A percentile compares a stretch with the other conserved stretches of the same genome.
phyloP scores from a whole-genome alignment of 2,888 invertebrate species.

The Tetanocera ferruginea region DNA sequence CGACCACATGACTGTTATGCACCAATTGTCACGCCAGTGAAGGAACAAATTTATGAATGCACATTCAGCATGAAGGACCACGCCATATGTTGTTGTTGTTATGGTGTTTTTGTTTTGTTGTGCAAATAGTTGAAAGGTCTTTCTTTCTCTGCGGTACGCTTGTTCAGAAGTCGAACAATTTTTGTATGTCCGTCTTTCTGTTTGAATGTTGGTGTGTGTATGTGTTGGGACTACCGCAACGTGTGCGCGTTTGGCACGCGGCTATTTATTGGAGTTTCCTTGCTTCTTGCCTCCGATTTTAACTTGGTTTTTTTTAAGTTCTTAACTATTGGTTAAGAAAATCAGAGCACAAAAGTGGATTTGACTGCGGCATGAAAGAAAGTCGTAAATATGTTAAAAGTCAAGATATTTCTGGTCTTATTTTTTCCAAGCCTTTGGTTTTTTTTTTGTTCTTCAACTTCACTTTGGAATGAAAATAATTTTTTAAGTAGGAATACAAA shows the following conservation, averaged over 20 bases:
- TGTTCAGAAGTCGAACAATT: slow-evolving; percentile 18
- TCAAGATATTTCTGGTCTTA: slow-evolving; percentile 51
- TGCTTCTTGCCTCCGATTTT: neutral
- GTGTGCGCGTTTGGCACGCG: slow-evolving; percentile 35
- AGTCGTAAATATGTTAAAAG: slow-evolving; percentile 64
- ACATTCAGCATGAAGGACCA: slow-evolving; percentile 55
- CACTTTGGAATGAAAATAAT: neutral
- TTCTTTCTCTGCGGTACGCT: slow-evolving; percentile 28
- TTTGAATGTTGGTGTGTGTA: neutral
- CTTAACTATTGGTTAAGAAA: slow-evolving; percentile 3
- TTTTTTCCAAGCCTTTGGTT: neutral
- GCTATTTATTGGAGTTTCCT: neutral
- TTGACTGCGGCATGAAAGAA: slow-evolving; percentile 48
- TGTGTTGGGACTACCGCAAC: neutral
- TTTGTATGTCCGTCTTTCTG: neutral
- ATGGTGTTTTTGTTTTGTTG: slow-evolving; percentile 15
- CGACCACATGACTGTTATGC: neutral
- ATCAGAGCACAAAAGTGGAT: slow-evolving; percentile 32
- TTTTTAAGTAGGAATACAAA: no score
- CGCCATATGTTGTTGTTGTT: slow-evolving; percentile 19
- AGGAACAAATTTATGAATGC: slow-evolving; percentile 68
- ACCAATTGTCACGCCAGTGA: slow-evolving; percentile 68
- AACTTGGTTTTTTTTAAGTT: neutral
- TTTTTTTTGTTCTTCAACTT: neutral
- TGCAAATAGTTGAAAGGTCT: slow-evolving; percentile 31